Evolutionary conservation across 2,113 vertebrate genomes (phyloP).

Genomic region (Ia io): DNA sequence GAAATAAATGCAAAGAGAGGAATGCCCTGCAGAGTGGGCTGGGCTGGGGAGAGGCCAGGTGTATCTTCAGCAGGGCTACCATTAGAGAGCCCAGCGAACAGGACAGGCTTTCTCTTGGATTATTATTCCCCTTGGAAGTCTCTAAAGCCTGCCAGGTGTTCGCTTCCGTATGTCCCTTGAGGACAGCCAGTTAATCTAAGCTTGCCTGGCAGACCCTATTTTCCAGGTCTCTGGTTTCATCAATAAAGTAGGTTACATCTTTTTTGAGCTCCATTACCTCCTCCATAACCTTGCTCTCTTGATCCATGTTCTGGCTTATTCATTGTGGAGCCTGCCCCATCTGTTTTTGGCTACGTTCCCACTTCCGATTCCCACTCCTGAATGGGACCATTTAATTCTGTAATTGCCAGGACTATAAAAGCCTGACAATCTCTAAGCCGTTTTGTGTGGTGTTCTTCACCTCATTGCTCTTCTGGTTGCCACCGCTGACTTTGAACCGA

Average conservation of each 20-base stretch:
- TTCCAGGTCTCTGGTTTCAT: slow-evolving; percentile 72
- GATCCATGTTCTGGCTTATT: slow-evolving; percentile 61
- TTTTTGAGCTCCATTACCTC: slow-evolving; percentile 69
- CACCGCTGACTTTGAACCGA: neutral
- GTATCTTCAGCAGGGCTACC: neutral
- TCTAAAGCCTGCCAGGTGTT: slow-evolving; percentile 49
- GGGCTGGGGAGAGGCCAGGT: neutral
- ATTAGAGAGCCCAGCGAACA: neutral
- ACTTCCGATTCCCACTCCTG: slow-evolving; percentile 8
- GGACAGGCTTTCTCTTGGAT: neutral
- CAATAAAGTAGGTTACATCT: slow-evolving; percentile 71
- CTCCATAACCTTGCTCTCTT: slow-evolving; percentile 47
- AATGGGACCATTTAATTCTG: slow-evolving; percentile 57
- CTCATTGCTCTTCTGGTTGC: neutral
- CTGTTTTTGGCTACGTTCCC: slow-evolving; percentile 23
- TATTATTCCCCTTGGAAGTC: slow-evolving; percentile 49
- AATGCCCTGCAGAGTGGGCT: neutral
- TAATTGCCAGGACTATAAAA: slow-evolving; percentile 6
- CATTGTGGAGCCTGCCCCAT: neutral
- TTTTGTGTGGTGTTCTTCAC: neutral
- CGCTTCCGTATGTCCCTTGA: slow-evolving; percentile 48
- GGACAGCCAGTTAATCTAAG: slow-evolving; percentile 64
- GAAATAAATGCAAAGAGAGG: neutral
- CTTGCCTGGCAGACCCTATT: slow-evolving; percentile 64
- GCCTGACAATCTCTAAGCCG: neutral